Conservation (phyloP, 2,888 invertebrate genomes). For the Oligia latruncula region DNA sequence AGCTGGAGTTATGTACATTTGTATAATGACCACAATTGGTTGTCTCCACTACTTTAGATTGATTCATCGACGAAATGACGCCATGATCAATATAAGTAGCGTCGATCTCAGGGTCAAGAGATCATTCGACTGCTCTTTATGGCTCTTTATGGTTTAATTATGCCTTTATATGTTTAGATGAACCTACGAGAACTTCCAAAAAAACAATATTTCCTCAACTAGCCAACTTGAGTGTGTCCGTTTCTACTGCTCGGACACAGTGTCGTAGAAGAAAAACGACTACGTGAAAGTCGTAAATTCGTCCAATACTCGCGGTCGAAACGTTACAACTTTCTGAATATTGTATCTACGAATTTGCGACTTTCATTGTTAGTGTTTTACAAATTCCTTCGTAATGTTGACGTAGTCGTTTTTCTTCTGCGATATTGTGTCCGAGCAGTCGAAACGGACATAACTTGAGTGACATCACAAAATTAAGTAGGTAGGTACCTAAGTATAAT, state of each 20-base stretch:
- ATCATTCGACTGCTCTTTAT: not conserved
- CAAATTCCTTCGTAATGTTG: too few relatives aligned
- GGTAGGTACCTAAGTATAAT: not conserved
- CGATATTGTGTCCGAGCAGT: too few relatives aligned
- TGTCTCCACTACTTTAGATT: not conserved
- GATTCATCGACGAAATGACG: not conserved
- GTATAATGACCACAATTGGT: not conserved
- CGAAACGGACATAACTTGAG: not conserved
- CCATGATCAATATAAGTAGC: not conserved
- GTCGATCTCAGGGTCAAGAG: conserved; percentile 14
- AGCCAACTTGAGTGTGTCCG: not conserved
- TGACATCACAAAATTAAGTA: conserved; percentile 3
- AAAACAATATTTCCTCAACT: conserved; percentile 1
- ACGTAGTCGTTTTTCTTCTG: too few relatives aligned
- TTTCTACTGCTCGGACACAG: too few relatives aligned
- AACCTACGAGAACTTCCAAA: not conserved
- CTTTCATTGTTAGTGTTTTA: too few relatives aligned
- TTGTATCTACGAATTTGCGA: too few relatives aligned
- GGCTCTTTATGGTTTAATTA: not conserved
- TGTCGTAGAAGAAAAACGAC: too few relatives aligned
- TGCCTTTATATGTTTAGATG: too few relatives aligned
- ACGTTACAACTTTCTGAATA: too few relatives aligned
- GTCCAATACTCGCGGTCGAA: too few relatives aligned
- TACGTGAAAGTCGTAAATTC: too few relatives aligned
- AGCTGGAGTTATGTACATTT: not conserved